Percentiles rank a stretch among this genome's conserved stretches.
Evolutionary conservation across 37 sponge, comb jelly and placozoan genomes (phyloP).

Genomic region (Mnemiopsis leidyi): DNA sequence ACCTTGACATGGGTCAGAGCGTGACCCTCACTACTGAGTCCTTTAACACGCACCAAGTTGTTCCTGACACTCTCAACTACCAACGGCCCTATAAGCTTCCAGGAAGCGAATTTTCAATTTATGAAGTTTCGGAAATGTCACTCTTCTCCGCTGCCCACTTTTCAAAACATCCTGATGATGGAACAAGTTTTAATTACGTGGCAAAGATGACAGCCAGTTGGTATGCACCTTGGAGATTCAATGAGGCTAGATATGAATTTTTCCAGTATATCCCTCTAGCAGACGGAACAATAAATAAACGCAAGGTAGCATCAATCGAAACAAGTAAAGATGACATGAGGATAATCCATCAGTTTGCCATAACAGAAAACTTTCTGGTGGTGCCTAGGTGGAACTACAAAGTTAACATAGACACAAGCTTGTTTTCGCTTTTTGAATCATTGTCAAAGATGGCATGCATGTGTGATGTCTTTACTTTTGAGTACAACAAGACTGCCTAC

Average conservation of each 20-base stretch:
- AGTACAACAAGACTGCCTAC: background rate
- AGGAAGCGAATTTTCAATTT: background rate
- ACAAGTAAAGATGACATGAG: background rate
- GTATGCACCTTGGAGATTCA: background rate
- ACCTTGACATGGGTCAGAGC: background rate
- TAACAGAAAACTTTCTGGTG: slow-evolving; percentile 39
- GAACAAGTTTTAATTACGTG: slow-evolving; percentile 21
- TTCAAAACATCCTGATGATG: background rate
- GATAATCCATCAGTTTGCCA: background rate
- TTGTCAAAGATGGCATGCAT: background rate
- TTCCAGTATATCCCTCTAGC: background rate
- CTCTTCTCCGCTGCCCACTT: slow-evolving; percentile 54
- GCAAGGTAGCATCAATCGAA: background rate
- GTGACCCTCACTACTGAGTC: slow-evolving; percentile 18
- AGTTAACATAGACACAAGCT: no score
- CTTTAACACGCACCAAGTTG: background rate
- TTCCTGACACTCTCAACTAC: background rate
- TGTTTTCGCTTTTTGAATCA: no score
- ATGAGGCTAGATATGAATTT: background rate
- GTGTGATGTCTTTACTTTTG: background rate
- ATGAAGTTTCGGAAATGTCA: no score
- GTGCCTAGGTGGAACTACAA: slow-evolving; percentile 27
- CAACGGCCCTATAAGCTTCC: background rate
- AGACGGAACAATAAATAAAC: background rate
- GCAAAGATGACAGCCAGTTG: background rate